Evolutionary conservation across 2,888 invertebrate genomes (phyloP).

Genomic region (Nomada fabriciana): DNA sequence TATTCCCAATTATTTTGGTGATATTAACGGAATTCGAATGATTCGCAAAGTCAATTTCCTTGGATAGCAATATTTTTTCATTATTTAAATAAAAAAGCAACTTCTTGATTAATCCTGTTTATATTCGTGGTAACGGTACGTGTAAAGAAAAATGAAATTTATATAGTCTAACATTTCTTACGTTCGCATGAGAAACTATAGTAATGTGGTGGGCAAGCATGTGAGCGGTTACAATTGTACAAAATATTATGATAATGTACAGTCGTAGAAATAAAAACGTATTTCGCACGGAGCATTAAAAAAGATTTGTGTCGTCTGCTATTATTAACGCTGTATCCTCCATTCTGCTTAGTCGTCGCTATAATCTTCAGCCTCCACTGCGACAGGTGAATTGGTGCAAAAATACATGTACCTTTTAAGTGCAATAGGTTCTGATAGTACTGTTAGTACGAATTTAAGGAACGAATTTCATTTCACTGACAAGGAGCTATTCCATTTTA

Average conservation of each 20-base stretch:
- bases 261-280: not conserved
- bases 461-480: not conserved
- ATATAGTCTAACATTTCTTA: slow-evolving; percentile 3
- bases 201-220: slow-evolving; percentile 17
- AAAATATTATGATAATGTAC: slow-evolving; percentile 16
- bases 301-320: not conserved
- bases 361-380: no score
- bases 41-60: slow-evolving; percentile 7
- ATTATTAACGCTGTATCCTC: no score
- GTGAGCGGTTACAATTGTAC: slow-evolving; percentile 33
- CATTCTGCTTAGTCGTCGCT: no score
- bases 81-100: not conserved
- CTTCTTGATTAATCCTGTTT: not conserved
- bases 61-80: not conserved
- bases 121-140: not conserved
- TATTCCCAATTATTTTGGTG: no score
- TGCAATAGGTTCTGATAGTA: no score
- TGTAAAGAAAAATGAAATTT: not conserved
- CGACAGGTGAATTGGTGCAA: not conserved
- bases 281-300: not conserved
- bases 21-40: no score
- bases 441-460: no score
- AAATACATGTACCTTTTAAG: not conserved
- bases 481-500: no score
- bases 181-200: slow-evolving; percentile 29